Base-by-base conservation (phyloP, 53 echinoderm and acorn worm species). In the Paelopatides confundens region DNA sequence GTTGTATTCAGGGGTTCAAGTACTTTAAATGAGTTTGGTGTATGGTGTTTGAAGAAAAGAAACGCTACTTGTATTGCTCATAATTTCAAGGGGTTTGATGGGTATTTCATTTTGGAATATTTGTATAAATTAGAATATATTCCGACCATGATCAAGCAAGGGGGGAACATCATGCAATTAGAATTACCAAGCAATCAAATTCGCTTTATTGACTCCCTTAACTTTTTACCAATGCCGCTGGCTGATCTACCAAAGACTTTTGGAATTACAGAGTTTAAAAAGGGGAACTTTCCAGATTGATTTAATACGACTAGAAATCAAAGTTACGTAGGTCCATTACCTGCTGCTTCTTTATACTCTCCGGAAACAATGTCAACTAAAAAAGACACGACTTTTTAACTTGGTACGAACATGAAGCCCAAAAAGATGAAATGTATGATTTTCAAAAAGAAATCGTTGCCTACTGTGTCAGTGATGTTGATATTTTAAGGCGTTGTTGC, bases 381-480 rank as follows among this genome's bases (percentile, higher is more conserved):
- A 46, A 53, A n/a, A 53, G 53, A 53, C 13, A 0, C 3, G 53
- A 15, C 35, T 91, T 86, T 46, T 40, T 87, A 21, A 3, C 6
- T 8, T 91, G 91, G 91, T 62, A 91, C 21, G 87, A 77, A 4
- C 35, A 18, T 21, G 81, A 86, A 62, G 69, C 50, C 29, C 43
- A 46, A 11, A n/a, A 43, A 28, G 70, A 58, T 10, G 86, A 37
- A 21, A 34, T 46, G 31, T 91, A 67, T 81, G 91, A 86, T 23
- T 76, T 91, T 34, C 68, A 81, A 35, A 5, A 67, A 9, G 86
- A 90, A 39, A n/a, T 90, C 7, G 34, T 86, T 11, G 54, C 27
- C 2, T 90, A 90, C 31, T 90, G 91, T 54, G 2, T 81, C 12
- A 90, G 86, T 58, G 86, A 90, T 29, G 91, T 90, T 12, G 87